Percentiles rank a stretch among this genome's conserved stretches.
These are phyloP conservation scores for Agrotis segetum DNA, from an alignment of 2,888 invertebrate species.

Conservation along the genomic window DNA sequence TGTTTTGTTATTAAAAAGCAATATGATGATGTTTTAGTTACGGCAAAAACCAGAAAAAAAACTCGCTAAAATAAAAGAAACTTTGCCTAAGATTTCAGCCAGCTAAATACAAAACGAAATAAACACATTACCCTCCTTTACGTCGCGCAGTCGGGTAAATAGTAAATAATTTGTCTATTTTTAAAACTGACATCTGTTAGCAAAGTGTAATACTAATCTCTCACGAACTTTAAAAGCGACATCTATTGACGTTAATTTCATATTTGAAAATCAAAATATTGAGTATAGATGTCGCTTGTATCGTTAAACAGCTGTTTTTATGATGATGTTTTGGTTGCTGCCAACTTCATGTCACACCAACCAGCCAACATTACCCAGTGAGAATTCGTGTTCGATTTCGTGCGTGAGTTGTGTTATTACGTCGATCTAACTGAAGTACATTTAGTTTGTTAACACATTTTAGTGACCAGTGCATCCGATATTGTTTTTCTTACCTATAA, in stretches of 20 bases:
- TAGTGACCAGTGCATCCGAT: conserved; percentile 68
- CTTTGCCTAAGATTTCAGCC: too few relatives aligned
- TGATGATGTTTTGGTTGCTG: conserved; percentile 76
- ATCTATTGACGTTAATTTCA: conserved; percentile 29
- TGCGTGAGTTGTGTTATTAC: conserved; percentile 69
- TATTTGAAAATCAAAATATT: not conserved
- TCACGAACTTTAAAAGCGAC: conserved; percentile 25
- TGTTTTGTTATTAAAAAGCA: not conserved
- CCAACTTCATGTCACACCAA: conserved; percentile 78
- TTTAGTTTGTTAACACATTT: conserved; percentile 75
- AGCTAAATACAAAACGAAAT: too few relatives aligned
- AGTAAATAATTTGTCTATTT: not conserved
- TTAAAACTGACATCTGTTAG: conserved; percentile 29
- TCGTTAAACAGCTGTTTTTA: conserved; percentile 80
- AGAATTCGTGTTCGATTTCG: conserved; percentile 76
- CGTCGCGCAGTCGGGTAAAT: too few relatives aligned
- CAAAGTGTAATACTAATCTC: not conserved
- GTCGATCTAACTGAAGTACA: conserved; percentile 67
- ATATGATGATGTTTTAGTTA: not conserved
- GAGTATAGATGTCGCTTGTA: conserved; percentile 53
- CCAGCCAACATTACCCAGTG: conserved; percentile 65
- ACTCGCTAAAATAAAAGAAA: not conserved
- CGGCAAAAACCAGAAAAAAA: not conserved
- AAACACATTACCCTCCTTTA: too few relatives aligned
- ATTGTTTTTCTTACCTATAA: conserved; percentile 58